Evolutionary conservation across 1,140 invertebrate species (phyloP).

Genomic region (Heliconius congener): DNA sequence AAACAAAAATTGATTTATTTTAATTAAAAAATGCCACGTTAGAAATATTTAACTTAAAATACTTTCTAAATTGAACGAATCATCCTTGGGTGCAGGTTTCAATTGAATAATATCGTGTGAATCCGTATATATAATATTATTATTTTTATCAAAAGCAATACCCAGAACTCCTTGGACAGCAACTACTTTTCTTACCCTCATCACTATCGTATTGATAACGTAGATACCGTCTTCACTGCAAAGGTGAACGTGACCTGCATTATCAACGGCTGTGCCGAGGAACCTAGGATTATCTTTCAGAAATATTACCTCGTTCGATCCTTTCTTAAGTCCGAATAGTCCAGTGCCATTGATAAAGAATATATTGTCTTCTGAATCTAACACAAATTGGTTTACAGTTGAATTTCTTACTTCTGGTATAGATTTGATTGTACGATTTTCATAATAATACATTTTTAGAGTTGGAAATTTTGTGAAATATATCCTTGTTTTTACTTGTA

Average conservation of each 20-base stretch:
- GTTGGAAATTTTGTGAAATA: conserved; percentile 70
- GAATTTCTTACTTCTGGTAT: conserved; percentile 42
- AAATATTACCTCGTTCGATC: conserved; percentile 41
- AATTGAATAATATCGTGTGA: conserved; percentile 59
- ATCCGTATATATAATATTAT: conserved; percentile 67
- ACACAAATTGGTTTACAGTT: conserved; percentile 62
- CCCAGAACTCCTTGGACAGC: conserved; percentile 60
- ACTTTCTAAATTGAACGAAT: conserved; percentile 9
- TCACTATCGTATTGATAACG: conserved; percentile 55
- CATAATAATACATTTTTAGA: conserved; percentile 57
- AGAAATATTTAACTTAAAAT: background rate
- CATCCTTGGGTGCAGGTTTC: conserved; percentile 26
- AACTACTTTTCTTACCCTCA: conserved; percentile 58
- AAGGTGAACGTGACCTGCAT: conserved; percentile 54
- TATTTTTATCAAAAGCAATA: conserved; percentile 63
- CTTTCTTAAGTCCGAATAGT: conserved; percentile 59
- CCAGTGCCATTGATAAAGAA: conserved; percentile 67
- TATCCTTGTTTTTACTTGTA: conserved; percentile 58
- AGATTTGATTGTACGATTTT: conserved; percentile 48
- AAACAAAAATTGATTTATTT: background rate
- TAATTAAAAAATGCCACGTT: background rate
- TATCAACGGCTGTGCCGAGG: conserved; percentile 55
- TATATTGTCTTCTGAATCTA: conserved; percentile 59
- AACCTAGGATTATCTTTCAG: conserved; percentile 58
- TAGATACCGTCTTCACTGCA: conserved; percentile 66